Conservation (phyloP, 2,797 vertebrate species). For the Catharus ustulatus region DNA sequence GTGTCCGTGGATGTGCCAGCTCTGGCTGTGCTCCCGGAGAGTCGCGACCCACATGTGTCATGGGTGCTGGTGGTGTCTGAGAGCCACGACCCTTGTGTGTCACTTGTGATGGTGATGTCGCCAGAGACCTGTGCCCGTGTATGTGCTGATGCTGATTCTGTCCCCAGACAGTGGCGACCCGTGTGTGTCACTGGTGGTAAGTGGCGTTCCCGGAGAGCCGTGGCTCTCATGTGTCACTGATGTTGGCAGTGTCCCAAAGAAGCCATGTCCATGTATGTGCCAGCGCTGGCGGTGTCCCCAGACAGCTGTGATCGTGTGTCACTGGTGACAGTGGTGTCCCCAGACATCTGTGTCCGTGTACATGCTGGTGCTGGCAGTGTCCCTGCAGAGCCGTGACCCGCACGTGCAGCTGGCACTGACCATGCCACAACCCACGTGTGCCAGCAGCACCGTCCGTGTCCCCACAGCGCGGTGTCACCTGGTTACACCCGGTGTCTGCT, state of each 20-base stretch:
- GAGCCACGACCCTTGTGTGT: neutral
- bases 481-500: accelerated
- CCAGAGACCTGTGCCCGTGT: neutral
- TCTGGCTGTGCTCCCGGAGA: neutral
- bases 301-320: neutral
- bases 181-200: neutral
- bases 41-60: neutral
- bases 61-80: neutral
- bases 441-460: accelerated
- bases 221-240: neutral
- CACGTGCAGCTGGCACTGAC: neutral
- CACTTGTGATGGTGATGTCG: neutral
- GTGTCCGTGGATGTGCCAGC: neutral
- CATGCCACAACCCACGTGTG: accelerated
- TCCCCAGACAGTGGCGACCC: neutral
- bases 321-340: neutral
- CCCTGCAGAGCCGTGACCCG: neutral
- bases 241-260: neutral
- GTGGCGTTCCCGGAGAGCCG: neutral
- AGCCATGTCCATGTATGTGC: neutral
- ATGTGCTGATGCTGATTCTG: neutral
- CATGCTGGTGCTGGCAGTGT: neutral
- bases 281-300: neutral
- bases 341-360: accelerated
- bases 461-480: accelerated